Conservation (phyloP, 2,113 vertebrate genomes). For the Rhagologus leucostigma region DNA sequence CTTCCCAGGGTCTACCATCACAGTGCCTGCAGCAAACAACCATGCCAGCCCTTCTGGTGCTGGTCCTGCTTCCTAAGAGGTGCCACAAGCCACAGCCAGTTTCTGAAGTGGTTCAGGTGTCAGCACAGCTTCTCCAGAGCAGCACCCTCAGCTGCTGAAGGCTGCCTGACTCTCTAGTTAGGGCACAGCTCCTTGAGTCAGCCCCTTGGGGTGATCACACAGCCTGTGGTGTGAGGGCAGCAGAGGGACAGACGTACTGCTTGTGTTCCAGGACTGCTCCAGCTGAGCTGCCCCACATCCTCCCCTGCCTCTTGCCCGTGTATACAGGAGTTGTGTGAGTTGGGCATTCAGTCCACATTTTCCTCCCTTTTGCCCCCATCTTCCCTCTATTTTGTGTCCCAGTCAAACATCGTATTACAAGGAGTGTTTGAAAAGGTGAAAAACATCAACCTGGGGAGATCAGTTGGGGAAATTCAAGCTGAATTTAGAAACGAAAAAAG, state of each 20-base stretch:
- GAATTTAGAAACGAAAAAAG: not conserved
- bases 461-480: not conserved
- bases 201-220: fast-evolving
- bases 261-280: not conserved
- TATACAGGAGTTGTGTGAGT: fast-evolving
- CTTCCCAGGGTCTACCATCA: not conserved
- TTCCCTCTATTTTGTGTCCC: not conserved
- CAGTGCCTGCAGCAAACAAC: not conserved
- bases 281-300: not conserved
- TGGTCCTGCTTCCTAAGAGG: not conserved
- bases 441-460: not conserved
- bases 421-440: not conserved
- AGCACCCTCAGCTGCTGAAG: not conserved
- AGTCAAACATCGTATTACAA: not conserved
- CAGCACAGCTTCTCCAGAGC: not conserved
- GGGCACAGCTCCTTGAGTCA: not conserved
- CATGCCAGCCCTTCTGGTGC: not conserved
- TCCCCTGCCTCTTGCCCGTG: not conserved
- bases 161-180: not conserved
- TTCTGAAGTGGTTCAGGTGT: not conserved
- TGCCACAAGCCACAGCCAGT: not conserved
- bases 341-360: not conserved
- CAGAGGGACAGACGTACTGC: not conserved
- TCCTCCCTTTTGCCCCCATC: not conserved
- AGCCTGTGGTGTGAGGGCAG: fast-evolving